Conservation (phyloP, 2,113 vertebrate species). For the Ictidomys tridecemlineatus region DNA sequence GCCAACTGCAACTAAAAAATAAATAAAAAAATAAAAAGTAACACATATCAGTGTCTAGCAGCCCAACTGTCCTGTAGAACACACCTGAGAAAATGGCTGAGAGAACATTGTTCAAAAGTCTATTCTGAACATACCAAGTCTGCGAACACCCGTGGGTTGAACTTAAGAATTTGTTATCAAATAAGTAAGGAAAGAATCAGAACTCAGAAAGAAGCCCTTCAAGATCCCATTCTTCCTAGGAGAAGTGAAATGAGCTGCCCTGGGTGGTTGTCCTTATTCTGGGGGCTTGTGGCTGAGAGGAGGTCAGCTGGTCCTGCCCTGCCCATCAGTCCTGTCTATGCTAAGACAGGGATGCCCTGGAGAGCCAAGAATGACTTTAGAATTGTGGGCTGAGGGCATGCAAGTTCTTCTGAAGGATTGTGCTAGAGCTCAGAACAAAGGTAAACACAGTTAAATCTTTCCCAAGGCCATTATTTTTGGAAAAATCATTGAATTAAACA, state of each 20-base stretch:
- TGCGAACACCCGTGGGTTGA: neutral
- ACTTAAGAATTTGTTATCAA: neutral
- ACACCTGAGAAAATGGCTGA: neutral
- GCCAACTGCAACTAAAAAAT: too few relatives aligned
- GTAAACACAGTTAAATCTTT: neutral
- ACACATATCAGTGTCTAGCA: neutral
- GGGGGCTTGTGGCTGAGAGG: neutral
- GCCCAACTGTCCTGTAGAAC: neutral
- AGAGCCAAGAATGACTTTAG: neutral
- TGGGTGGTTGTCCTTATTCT: neutral
- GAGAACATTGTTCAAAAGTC: neutral
- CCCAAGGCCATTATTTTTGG: neutral
- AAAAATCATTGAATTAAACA: neutral
- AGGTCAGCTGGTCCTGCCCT: neutral
- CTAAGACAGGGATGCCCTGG: neutral
- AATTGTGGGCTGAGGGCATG: neutral
- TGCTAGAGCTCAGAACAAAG: neutral
- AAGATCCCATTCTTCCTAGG: neutral
- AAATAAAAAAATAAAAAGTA: neutral
- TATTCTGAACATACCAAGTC: neutral
- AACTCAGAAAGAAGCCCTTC: neutral
- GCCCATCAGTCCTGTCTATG: neutral
- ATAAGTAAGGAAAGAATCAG: neutral
- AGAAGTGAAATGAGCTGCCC: neutral
- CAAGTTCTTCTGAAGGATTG: neutral